Evolutionary conservation across 1,140 invertebrate species (phyloP).

Genomic region (Microplitis mediator): DNA sequence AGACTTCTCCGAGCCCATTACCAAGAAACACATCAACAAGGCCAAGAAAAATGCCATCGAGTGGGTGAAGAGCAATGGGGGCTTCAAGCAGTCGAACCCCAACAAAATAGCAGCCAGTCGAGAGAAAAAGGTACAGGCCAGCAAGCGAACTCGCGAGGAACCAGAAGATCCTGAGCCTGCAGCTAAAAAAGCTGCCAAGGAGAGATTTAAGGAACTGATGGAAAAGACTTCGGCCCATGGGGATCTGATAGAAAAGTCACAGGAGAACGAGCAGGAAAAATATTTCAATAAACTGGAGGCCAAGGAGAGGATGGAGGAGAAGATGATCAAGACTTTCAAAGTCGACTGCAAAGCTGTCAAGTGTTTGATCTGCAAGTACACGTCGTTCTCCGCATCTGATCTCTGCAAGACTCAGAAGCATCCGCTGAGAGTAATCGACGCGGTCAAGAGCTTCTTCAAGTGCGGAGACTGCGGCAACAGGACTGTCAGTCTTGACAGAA

Average conservation of each 20-base stretch:
- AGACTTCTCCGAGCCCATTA: slow-evolving; percentile 68
- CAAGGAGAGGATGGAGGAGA: slow-evolving; percentile 91
- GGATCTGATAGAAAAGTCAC: slow-evolving; percentile 74
- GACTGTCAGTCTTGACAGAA: slow-evolving; percentile 76
- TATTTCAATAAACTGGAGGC: slow-evolving; percentile 89
- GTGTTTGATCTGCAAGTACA: slow-evolving; percentile 90
- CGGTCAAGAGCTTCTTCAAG: slow-evolving; percentile 88
- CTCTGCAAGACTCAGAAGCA: slow-evolving; percentile 83
- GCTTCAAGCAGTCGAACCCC: slow-evolving; percentile 71
- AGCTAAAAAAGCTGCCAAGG: slow-evolving; percentile 62
- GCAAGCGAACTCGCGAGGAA: slow-evolving; percentile 58
- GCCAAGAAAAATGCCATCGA: slow-evolving; percentile 74
- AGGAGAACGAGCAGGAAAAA: slow-evolving; percentile 78
- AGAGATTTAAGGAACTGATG: slow-evolving; percentile 80
- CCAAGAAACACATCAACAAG: slow-evolving; percentile 62
- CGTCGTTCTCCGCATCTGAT: slow-evolving; percentile 82
- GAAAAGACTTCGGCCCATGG: slow-evolving; percentile 78
- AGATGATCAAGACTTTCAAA: slow-evolving; percentile 86
- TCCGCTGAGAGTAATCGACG: slow-evolving; percentile 76
- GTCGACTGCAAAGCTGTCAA: slow-evolving; percentile 84
- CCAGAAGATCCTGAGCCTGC: slow-evolving; percentile 56
- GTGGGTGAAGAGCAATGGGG: slow-evolving; percentile 69
- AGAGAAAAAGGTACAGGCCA: slow-evolving; percentile 60
- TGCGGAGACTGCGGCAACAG: slow-evolving; percentile 86
- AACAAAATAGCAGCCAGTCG: slow-evolving; percentile 67